Evolutionary conservation across 2,888 invertebrate genomes (phyloP).

Genomic region (Euclidia mi): DNA sequence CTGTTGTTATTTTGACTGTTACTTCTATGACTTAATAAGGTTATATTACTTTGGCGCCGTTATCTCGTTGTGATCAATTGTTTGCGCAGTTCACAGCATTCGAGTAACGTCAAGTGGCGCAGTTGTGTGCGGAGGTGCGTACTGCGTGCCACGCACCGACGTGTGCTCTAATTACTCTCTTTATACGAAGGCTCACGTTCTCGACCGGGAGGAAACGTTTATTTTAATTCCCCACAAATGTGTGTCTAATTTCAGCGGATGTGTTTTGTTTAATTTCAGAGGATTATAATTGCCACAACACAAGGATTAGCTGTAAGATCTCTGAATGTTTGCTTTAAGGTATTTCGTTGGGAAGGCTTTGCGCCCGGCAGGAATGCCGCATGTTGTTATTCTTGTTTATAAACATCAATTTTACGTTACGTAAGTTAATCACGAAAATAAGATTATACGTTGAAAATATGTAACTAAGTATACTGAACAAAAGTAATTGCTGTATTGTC

Average conservation of each 20-base stretch:
- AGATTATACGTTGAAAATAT: too few species aligned
- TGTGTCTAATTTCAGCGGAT: conserved; percentile 80
- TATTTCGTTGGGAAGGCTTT: conserved; percentile 19
- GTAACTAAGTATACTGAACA: too few species aligned
- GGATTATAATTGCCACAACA: conserved; percentile 69
- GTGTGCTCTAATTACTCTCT: conserved; percentile 83
- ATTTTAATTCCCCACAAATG: conserved; percentile 85
- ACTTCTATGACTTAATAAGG: conserved; percentile 17
- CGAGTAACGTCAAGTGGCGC: conserved; percentile 53
- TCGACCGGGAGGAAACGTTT: conserved; percentile 74
- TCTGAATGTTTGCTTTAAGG: conserved; percentile 23
- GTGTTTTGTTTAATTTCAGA: conserved; percentile 80
- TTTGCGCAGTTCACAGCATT: conserved; percentile 49
- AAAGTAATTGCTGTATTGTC: too few species aligned
- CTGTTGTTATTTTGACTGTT: conserved; percentile 29
- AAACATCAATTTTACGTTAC: conserved; percentile 10
- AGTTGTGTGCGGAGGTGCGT: conserved; percentile 68
- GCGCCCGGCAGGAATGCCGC: conserved; percentile 11
- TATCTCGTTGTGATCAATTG: conserved; percentile 55
- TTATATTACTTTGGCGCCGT: conserved; percentile 14
- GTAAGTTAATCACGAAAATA: too few species aligned
- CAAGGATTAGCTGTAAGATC: conserved; percentile 40
- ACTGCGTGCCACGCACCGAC: conserved; percentile 61
- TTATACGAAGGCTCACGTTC: conserved; percentile 80
- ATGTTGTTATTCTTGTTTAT: too few species aligned